Evolutionary conservation across 1,140 invertebrate genomes (phyloP).

Genomic region (Leptestheria dahalacensis): DNA sequence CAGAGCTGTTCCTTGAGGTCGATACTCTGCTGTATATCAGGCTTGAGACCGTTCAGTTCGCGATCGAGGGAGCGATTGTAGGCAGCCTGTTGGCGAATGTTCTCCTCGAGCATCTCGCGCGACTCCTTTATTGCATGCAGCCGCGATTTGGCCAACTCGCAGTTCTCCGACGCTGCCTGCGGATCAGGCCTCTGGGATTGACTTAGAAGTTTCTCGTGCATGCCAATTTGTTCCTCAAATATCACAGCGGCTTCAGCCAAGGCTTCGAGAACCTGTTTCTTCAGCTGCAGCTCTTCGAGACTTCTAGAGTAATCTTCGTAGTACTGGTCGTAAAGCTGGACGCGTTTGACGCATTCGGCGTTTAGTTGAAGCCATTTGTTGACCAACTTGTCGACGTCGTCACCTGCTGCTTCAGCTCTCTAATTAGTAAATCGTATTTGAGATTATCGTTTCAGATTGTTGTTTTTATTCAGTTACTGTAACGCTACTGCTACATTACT

Average conservation of each 20-base stretch:
- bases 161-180: constrained; percentile 56
- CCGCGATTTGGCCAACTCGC: constrained; percentile 48
- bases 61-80: constrained; percentile 65
- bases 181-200: constrained; percentile 74
- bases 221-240: constrained; percentile 73
- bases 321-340: constrained; percentile 53
- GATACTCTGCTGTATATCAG: constrained; percentile 57
- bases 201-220: constrained; percentile 58
- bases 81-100: constrained; percentile 55
- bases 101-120: constrained; percentile 51
- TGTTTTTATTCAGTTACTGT: no score
- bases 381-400: constrained; percentile 54
- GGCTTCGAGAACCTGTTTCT: constrained; percentile 67
- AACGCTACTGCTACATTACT: no score
- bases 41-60: constrained; percentile 73
- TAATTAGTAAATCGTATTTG: background rate
- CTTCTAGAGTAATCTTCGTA: constrained; percentile 51
- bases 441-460: no score
- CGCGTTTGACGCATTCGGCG: constrained; percentile 50
- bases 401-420: constrained; percentile 26
- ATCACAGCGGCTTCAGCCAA: constrained; percentile 69
- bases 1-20: constrained; percentile 36
- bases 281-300: constrained; percentile 58
- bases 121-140: constrained; percentile 54
- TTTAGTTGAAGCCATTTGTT: constrained; percentile 56